Evolutionary conservation across 1,140 invertebrate genomes (phyloP).

Genomic region (Bradysia coprophila): DNA sequence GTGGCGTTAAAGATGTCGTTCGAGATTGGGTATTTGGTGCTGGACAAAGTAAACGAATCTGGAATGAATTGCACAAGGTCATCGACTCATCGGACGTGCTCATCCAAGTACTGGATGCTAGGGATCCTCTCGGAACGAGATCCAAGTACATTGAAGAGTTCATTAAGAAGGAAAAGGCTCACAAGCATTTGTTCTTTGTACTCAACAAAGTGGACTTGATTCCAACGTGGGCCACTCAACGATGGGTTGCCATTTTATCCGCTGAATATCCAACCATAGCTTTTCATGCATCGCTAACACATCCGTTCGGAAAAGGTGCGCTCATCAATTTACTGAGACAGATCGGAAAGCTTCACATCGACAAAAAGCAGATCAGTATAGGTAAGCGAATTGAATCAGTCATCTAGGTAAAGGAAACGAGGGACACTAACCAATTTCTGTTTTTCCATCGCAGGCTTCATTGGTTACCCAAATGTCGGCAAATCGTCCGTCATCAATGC

Average conservation of each 20-base stretch:
- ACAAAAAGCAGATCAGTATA: slow-evolving; percentile 97
- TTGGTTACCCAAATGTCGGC: slow-evolving; percentile 98
- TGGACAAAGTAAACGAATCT: slow-evolving; percentile 93
- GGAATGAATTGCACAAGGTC: slow-evolving; percentile 99
- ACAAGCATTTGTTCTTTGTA: slow-evolving; percentile 90
- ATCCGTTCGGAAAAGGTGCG: slow-evolving; percentile 97
- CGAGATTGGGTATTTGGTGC: slow-evolving; percentile 79
- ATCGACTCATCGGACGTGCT: slow-evolving; percentile 98
- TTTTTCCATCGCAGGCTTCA: no score
- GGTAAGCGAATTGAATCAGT: no score
- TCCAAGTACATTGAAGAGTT: slow-evolving; percentile 85
- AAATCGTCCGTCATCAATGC: slow-evolving; percentile 99
- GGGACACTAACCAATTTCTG: no score
- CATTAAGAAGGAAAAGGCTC: slow-evolving; percentile 72
- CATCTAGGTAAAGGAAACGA: no score
- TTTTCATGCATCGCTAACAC: slow-evolving; percentile 93
- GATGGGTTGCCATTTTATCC: slow-evolving; percentile 88
- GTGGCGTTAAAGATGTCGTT: slow-evolving; percentile 48
- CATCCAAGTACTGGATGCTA: slow-evolving; percentile 82
- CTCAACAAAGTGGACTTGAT: slow-evolving; percentile 92
- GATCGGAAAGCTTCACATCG: slow-evolving; percentile 86
- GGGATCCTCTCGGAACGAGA: slow-evolving; percentile 89
- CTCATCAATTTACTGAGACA: slow-evolving; percentile 92
- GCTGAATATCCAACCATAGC: slow-evolving; percentile 93
- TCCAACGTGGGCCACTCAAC: slow-evolving; percentile 91